Conservation (phyloP, 2,888 invertebrate genomes). For the Drosophila nigricruria region DNA sequence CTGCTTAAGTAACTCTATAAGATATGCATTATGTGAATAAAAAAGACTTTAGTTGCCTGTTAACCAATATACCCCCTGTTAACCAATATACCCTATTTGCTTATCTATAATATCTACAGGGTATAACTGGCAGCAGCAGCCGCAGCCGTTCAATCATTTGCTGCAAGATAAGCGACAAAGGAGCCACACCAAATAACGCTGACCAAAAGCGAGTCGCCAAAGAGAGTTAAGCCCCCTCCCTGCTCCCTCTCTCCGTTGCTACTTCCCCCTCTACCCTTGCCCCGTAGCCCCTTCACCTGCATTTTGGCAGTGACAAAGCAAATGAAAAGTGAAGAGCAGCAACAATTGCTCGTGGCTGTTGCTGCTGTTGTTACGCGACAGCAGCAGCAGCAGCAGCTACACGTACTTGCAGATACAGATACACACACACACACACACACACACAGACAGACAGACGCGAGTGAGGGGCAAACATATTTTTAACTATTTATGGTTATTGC, state of each 20-base stretch:
- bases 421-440: slow-evolving; percentile 1
- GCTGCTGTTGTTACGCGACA: slow-evolving; percentile 13
- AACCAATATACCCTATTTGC: neutral
- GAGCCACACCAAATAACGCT: slow-evolving; percentile 21
- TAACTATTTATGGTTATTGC: slow-evolving; percentile 62
- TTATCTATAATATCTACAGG: neutral
- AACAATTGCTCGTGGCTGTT: slow-evolving; percentile 7
- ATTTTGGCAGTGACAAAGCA: slow-evolving; percentile 23
- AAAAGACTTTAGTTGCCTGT: neutral
- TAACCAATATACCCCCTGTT: neutral
- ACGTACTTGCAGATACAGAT: slow-evolving; percentile 28
- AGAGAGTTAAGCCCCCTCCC: neutral
- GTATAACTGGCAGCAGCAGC: slow-evolving; percentile 20
- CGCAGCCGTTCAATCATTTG: slow-evolving; percentile 57
- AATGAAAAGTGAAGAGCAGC: slow-evolving; percentile 4
- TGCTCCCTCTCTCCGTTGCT: neutral
- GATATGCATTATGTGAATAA: neutral
- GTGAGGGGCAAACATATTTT: slow-evolving; percentile 37
- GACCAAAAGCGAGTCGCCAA: slow-evolving; percentile 28
- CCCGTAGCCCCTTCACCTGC: neutral
- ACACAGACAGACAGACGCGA: neutral
- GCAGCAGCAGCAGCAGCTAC: slow-evolving; percentile 17
- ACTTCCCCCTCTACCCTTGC: neutral
- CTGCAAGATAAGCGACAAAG: slow-evolving; percentile 48
- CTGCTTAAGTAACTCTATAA: neutral